phyloP scores from a whole-genome alignment of 2,113 vertebrate genomes.

The Tupaia chinensis region DNA sequence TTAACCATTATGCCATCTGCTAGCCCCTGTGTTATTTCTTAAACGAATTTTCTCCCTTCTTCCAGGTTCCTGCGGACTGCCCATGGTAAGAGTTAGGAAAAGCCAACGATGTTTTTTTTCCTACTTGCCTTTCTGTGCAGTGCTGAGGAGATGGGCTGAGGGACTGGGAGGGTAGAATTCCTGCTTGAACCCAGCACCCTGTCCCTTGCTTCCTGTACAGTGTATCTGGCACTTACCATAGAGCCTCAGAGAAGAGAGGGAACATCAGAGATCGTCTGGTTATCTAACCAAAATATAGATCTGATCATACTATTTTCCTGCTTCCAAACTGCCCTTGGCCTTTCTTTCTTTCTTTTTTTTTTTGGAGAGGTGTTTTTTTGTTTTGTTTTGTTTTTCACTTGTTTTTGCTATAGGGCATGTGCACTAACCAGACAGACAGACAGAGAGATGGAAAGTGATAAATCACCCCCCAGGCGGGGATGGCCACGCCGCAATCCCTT shows the following conservation, averaged over 20 bases:
- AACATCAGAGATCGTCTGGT: neutral
- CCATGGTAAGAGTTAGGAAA: neutral
- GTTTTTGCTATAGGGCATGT: too few relatives aligned
- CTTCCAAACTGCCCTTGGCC: slow-evolving; percentile 7
- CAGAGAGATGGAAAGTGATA: too few relatives aligned
- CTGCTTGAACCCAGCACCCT: neutral
- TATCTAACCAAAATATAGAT: slow-evolving; percentile 31
- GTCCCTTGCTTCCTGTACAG: slow-evolving; percentile 22
- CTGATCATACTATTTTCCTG: neutral
- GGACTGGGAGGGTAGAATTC: neutral
- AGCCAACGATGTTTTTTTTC: neutral
- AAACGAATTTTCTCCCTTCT: slow-evolving; percentile 21
- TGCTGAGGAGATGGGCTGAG: neutral
- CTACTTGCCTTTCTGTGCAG: neutral
- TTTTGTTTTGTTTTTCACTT: too few relatives aligned
- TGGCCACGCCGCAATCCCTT: neutral
- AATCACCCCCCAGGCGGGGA: neutral
- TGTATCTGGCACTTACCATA: neutral
- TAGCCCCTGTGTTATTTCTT: neutral
- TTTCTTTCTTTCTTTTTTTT: neutral
- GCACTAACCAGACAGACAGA: too few relatives aligned
- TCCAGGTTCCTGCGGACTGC: neutral
- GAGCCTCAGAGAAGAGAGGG: slow-evolving; percentile 34
- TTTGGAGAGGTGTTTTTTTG: too few relatives aligned
- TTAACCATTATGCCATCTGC: too few relatives aligned